Percentiles rank a stretch among this genome's conserved stretches.
These are phyloP conservation scores for Rhadinocentrus ornatus DNA, from an alignment of 2,797 vertebrate genomes.

Conservation along the genomic window DNA sequence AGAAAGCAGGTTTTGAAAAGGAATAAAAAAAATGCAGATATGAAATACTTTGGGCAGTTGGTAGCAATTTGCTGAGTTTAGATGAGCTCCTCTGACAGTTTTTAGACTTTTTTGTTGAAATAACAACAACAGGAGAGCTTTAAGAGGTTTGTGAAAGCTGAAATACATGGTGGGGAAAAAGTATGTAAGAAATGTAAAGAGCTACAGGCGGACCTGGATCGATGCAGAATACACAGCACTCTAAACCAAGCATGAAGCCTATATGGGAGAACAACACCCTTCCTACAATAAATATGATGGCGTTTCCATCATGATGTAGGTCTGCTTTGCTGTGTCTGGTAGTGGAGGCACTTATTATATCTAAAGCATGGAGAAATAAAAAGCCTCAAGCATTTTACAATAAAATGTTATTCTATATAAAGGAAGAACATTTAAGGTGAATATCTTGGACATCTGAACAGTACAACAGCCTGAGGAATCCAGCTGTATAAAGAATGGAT, in stretches of 20 bases:
- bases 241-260: neutral
- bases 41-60: neutral
- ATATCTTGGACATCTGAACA: neutral
- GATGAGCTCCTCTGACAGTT: neutral
- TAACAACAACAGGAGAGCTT: neutral
- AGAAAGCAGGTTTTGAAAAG: neutral
- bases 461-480: neutral
- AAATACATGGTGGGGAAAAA: neutral
- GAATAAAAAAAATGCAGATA: neutral
- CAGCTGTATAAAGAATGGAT: neutral
- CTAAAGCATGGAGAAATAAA: neutral
- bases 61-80: neutral
- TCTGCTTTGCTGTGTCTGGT: neutral
- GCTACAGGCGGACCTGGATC: neutral
- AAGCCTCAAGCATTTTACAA: neutral
- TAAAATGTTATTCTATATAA: neutral
- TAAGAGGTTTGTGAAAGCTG: neutral
- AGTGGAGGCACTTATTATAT: neutral
- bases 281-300: neutral
- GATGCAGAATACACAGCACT: neutral
- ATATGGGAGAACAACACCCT: neutral
- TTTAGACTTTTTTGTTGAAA: neutral
- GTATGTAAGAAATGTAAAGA: neutral
- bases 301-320: neutral
- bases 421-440: neutral